phyloP scores from a whole-genome alignment of 1,140 invertebrate genomes.

The Drosophila navojoa region DNA sequence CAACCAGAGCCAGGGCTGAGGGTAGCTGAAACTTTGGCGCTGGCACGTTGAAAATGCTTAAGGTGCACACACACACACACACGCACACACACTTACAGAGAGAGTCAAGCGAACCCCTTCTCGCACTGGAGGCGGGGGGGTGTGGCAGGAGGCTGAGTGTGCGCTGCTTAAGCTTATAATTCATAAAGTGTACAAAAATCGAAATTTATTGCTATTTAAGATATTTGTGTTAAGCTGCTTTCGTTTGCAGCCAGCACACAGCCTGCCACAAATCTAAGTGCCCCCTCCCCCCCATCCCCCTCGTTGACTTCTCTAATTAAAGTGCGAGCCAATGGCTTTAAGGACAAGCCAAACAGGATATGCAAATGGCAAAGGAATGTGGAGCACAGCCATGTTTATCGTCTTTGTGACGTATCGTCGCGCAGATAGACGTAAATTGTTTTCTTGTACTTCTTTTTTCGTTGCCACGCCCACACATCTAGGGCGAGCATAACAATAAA shows the following conservation, averaged over 20 bases:
- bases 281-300: too few species aligned
- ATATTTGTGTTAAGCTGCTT: slow-evolving; percentile 65
- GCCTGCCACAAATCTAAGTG: too few species aligned
- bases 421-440: slow-evolving; percentile 80
- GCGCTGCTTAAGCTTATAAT: slow-evolving; percentile 79
- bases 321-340: not conserved
- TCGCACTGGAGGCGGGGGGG: slow-evolving; percentile 7
- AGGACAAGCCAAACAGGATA: slow-evolving; percentile 4
- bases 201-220: slow-evolving; percentile 84
- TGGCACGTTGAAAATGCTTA: slow-evolving; percentile 64
- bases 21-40: slow-evolving; percentile 49
- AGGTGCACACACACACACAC: slow-evolving; percentile 43
- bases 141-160: not conserved
- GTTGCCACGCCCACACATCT: slow-evolving; percentile 7
- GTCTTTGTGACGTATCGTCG: slow-evolving; percentile 70
- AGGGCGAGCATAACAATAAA: slow-evolving; percentile 40
- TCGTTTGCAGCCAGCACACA: slow-evolving; percentile 12
- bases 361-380: slow-evolving; percentile 17
- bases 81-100: too few species aligned
- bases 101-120: not conserved
- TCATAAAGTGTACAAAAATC: slow-evolving; percentile 83
- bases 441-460: slow-evolving; percentile 61
- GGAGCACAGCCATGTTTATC: slow-evolving; percentile 20
- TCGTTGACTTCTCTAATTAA: not conserved
- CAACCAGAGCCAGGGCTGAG: not conserved